These are phyloP conservation scores for Cerceris ruficornis DNA, from an alignment of 2,888 invertebrate species.

Conservation along the genomic window DNA sequence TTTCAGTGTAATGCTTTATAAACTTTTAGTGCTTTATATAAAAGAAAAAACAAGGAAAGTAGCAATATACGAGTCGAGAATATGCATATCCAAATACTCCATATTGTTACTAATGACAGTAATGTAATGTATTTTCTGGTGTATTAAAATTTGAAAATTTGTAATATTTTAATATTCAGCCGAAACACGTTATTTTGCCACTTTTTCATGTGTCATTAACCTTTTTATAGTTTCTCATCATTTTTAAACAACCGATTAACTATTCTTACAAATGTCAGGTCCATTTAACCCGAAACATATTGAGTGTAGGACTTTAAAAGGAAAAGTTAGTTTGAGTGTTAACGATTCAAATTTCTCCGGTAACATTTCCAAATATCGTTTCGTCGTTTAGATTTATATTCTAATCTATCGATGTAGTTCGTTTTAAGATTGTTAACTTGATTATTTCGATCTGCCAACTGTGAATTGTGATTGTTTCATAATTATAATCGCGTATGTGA, in stretches of 20 bases:
- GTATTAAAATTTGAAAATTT: conserved; percentile 6
- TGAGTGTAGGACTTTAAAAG: too few relatives aligned
- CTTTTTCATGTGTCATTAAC: neutral
- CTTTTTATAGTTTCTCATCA: neutral
- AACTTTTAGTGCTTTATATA: conserved; percentile 27
- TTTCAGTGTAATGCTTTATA: conserved; percentile 46
- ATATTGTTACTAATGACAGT: conserved; percentile 30
- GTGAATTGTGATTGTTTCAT: neutral
- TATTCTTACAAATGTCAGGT: too few relatives aligned
- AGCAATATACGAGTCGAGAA: conserved; percentile 57
- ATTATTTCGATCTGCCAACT: neutral
- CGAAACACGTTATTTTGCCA: too few relatives aligned
- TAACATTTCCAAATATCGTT: neutral
- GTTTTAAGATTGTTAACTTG: neutral
- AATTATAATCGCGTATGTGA: conserved; percentile 5
- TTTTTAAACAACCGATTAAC: too few relatives aligned
- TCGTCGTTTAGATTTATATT: neutral
- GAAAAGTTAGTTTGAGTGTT: too few relatives aligned
- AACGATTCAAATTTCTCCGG: too few relatives aligned
- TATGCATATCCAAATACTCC: conserved; percentile 42
- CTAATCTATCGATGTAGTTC: neutral
- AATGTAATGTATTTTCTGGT: conserved; percentile 29
- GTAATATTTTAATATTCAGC: neutral
- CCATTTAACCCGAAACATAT: too few relatives aligned
- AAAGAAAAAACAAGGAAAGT: conserved; percentile 28